A percentile compares a stretch with the other conserved stretches of the same genome.
phyloP scores from a whole-genome alignment of 1,140 invertebrate genomes.

The Dinoponera quadriceps region DNA sequence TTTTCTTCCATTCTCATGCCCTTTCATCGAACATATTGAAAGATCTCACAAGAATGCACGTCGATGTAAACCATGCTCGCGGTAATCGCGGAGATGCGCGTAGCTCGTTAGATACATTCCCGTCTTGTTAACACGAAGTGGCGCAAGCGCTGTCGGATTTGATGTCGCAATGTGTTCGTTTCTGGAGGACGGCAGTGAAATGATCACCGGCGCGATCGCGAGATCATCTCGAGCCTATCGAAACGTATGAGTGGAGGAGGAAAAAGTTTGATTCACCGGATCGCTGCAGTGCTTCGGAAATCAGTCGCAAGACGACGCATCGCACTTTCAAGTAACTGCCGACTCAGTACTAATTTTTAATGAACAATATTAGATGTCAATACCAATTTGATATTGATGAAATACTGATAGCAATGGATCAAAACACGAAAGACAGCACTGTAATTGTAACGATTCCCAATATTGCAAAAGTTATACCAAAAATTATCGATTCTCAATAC shows the following conservation, averaged over 20 bases:
- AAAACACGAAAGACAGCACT: too few relatives aligned
- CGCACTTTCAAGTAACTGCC: too few relatives aligned
- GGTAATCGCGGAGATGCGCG: slow-evolving; percentile 9
- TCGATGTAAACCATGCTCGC: slow-evolving; percentile 22
- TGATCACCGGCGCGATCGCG: background rate
- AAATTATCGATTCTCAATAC: too few relatives aligned
- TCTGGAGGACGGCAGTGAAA: slow-evolving; percentile 1
- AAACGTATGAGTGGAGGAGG: background rate
- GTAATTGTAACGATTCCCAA: too few relatives aligned
- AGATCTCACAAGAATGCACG: slow-evolving; percentile 22
- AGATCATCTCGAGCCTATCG: background rate
- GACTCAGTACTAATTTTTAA: too few relatives aligned
- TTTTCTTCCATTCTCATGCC: background rate
- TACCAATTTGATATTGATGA: too few relatives aligned
- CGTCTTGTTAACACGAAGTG: slow-evolving; percentile 28
- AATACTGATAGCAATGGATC: too few relatives aligned
- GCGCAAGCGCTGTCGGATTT: slow-evolving; percentile 12
- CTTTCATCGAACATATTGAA: slow-evolving; percentile 7
- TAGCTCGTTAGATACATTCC: slow-evolving; percentile 16
- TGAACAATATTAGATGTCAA: too few relatives aligned
- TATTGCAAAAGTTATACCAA: too few relatives aligned
- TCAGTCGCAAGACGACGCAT: background rate
- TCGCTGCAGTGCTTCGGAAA: background rate
- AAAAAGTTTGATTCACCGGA: background rate
- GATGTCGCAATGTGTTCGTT: slow-evolving; percentile 9